Base-by-base conservation (phyloP, 2,797 vertebrate species). In the Enteromius unitaeniatus region DNA sequence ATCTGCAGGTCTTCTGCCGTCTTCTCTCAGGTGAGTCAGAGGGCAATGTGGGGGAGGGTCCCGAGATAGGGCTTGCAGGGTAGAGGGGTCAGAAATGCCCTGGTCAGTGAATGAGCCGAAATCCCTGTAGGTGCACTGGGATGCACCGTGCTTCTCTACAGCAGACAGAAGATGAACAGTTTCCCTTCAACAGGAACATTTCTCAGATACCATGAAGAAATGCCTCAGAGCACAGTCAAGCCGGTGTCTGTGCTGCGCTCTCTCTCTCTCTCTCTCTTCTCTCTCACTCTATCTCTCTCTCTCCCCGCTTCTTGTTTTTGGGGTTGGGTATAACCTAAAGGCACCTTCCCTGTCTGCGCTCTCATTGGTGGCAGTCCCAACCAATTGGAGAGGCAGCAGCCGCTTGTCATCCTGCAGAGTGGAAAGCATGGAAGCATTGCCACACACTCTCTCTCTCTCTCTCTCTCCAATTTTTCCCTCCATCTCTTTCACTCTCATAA, bases 321-420 rank as follows among this genome's bases (percentile, higher is more conserved):
- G 93, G 93, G 90, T 92, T 95, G 94, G 91, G 92, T 93, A 93
- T 93, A 95, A 95, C 93, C 95, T 94, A 95, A 94, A 95, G 94
- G 94, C 94, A 94, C 94, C 94, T 95, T 95, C 94, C 93, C 92
- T 94, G 93, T 89, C 93, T 94, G 88, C 23, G 86, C 90, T 92
- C 93, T 87, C 93, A 95, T 95, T 96, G 95, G 95, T 94, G 90
- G 92, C 89, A 86, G 88, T 87, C 79, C 89, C 87, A 3, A 73
- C 95, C 94, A 95, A 95, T 95, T 83, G 86, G 88, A 93, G 86
- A 90, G 68, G 88, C 90, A 21, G 91, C 89, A 93, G 90, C 89
- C 89, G 91, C 90, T 93, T 95, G 94, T 95, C 94, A 95, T 95
- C 93, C 94, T 92, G 94, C 94, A 94, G 93, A 93, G 91, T 94